Conservation (phyloP, 2,797 vertebrate genomes). For the Phylloscopus collybita region DNA sequence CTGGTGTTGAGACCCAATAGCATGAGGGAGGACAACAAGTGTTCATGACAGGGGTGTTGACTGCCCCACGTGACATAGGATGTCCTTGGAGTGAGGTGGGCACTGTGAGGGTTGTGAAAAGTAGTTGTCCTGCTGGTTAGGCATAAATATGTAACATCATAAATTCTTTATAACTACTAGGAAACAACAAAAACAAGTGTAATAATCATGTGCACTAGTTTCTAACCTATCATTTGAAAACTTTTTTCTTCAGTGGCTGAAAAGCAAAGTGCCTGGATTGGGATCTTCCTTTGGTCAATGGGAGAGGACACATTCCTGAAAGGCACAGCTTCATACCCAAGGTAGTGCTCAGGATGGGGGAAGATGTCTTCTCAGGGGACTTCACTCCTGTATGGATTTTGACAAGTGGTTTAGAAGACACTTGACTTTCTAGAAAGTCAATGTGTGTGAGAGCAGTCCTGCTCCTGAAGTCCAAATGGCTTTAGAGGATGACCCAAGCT, state of each 20-base stretch:
- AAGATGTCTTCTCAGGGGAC: background rate
- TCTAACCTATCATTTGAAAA: background rate
- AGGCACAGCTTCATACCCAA: background rate
- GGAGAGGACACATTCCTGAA: background rate
- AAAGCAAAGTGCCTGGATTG: background rate
- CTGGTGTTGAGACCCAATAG: background rate
- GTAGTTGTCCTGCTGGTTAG: background rate
- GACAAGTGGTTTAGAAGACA: background rate
- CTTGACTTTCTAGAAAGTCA: background rate
- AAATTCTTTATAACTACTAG: background rate
- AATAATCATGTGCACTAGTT: background rate
- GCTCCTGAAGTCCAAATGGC: background rate
- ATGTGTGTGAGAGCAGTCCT: accelerated
- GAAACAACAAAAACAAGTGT: background rate
- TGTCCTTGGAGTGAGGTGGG: background rate
- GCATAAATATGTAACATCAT: background rate
- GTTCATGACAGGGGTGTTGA: background rate
- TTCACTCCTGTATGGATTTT: background rate
- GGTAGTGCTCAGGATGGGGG: background rate
- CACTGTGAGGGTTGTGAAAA: background rate
- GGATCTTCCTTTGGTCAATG: background rate
- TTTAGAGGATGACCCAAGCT: background rate
- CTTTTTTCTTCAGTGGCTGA: background rate
- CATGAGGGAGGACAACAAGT: accelerated
- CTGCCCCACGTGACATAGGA: background rate